Conservation (phyloP, 2,797 vertebrate species). For the Cirrhinus mrigala region DNA sequence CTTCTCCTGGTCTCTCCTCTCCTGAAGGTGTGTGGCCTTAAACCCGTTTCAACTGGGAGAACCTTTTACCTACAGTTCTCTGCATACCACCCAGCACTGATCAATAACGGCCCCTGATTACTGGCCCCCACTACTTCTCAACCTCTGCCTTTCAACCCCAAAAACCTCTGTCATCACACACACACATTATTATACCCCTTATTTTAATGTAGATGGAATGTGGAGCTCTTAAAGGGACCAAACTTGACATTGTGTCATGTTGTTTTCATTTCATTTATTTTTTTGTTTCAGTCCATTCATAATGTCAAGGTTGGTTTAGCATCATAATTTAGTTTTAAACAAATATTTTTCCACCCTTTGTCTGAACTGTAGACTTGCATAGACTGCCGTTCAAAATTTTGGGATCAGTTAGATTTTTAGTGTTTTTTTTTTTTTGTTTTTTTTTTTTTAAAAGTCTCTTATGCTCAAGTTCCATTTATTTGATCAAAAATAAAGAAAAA, state of each 20-base stretch:
- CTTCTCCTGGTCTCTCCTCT: conserved; percentile 77
- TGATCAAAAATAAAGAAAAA: too few species aligned
- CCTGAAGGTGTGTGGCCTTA: conserved; percentile 79
- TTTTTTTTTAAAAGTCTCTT: too few species aligned
- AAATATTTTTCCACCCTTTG: not conserved
- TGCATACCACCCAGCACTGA: conserved; percentile 41
- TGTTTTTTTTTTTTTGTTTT: too few species aligned
- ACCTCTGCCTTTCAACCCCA: not conserved
- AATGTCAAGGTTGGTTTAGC: not conserved
- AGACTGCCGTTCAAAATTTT: too few species aligned
- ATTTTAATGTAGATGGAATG: not conserved
- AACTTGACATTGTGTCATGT: not conserved
- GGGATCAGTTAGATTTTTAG: too few species aligned
- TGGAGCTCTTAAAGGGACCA: not conserved
- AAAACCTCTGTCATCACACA: not conserved
- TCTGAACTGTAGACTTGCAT: not conserved
- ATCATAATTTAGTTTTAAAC: not conserved
- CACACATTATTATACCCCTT: not conserved
- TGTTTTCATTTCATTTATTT: not conserved
- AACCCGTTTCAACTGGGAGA: conserved; percentile 57
- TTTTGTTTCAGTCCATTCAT: not conserved
- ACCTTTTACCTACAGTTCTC: conserved; percentile 41
- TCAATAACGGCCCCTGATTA: conserved; percentile 42
- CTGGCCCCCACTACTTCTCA: not conserved
- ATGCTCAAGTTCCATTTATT: too few species aligned